Evolutionary conservation across 2,888 invertebrate genomes (phyloP).

Genomic region (Hemithea aestivaria): DNA sequence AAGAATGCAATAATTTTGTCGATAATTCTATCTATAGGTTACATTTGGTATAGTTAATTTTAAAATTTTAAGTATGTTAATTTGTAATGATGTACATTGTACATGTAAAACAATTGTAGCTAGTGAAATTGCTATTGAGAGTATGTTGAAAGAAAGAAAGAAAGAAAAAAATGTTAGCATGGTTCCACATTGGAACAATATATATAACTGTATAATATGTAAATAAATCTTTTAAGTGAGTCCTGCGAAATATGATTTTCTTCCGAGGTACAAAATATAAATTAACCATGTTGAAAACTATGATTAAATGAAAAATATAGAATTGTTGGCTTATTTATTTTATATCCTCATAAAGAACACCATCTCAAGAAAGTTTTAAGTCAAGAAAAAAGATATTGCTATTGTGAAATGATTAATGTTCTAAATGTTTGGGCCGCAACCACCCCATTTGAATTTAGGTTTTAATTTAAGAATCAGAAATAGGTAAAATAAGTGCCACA

Average conservation of each 20-base stretch:
- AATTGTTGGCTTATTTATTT: slow-evolving; percentile 39
- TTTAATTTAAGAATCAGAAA: too few relatives aligned
- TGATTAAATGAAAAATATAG: slow-evolving; percentile 72
- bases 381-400: too few relatives aligned
- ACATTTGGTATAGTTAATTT: too few relatives aligned
- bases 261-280: slow-evolving; percentile 77
- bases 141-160: too few relatives aligned
- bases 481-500: too few relatives aligned
- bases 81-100: slow-evolving; percentile 65
- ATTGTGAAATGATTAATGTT: too few relatives aligned
- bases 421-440: too few relatives aligned
- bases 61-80: slow-evolving; percentile 10
- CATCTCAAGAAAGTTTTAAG: neutral
- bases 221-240: slow-evolving; percentile 72
- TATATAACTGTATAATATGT: slow-evolving; percentile 74
- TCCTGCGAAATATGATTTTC: slow-evolving; percentile 77
- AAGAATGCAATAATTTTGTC: slow-evolving; percentile 71
- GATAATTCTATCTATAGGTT: slow-evolving; percentile 48
- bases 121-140: slow-evolving; percentile 64
- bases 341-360: neutral
- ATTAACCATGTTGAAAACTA: slow-evolving; percentile 78
- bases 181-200: slow-evolving; percentile 62
- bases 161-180: too few relatives aligned
- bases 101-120: slow-evolving; percentile 67
- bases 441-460: too few relatives aligned